Percentiles rank a stretch among this genome's conserved stretches.
phyloP scores from a whole-genome alignment of 2,797 vertebrate genomes.

The Hephaestus fuliginosus region DNA sequence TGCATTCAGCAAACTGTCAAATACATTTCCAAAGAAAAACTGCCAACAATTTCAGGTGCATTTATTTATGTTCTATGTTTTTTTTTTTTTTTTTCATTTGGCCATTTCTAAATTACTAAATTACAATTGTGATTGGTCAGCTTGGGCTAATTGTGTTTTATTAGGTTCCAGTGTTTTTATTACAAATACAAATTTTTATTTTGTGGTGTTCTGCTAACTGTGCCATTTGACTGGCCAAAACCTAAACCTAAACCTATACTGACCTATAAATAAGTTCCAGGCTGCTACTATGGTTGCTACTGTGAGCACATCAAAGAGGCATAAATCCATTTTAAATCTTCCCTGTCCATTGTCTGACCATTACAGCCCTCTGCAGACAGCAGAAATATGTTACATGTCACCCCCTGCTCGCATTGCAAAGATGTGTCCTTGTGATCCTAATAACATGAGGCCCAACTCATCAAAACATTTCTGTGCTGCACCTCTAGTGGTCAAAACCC shows the following conservation, averaged over 20 bases:
- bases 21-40: background rate
- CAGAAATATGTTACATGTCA: background rate
- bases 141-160: background rate
- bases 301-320: background rate
- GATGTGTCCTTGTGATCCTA: background rate
- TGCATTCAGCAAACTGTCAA: background rate
- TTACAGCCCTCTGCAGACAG: background rate
- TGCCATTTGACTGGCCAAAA: background rate
- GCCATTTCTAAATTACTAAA: background rate
- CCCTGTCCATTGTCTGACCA: background rate
- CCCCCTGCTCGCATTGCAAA: background rate
- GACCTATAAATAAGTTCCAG: background rate
- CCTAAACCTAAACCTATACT: background rate
- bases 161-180: no score
- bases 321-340: constrained; percentile 6
- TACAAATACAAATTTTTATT: background rate
- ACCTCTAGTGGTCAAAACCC: no score
- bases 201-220: background rate
- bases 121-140: background rate
- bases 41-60: no score
- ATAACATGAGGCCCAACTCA: background rate
- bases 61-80: background rate
- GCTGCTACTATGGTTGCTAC: background rate
- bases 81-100: background rate
- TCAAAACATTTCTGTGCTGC: background rate